Evolutionary conservation across 2,113 vertebrate genomes (phyloP), one percentile per base, ranked within the genome.

Genomic region (Columba janthina): DNA sequence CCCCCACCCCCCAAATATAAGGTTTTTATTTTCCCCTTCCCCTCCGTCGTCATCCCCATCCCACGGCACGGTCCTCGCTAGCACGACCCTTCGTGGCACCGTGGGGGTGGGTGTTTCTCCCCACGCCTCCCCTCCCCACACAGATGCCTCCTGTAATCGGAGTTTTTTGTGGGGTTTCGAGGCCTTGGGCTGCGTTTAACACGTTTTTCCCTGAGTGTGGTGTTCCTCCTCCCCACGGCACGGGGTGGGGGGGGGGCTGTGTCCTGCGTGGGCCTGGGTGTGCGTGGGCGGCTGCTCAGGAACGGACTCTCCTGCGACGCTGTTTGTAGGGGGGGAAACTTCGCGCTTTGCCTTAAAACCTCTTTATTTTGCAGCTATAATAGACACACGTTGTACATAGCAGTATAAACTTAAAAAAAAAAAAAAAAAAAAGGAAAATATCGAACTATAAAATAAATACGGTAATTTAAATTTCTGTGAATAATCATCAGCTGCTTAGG

Each of bases 261-360:
- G 66, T 85, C 88, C 89, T 17, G 31, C 66, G 2, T 82, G 92
- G 81, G 75, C 25, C 66, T n/a, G 34, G 57, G 19, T 6, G 51
- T 57, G 82, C 11, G 7, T 85, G 93, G 75, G 75, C 6, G 4
- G n/a, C 71, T 72, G 76, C 62, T 91, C 69, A 72, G 90, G 67
- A 88, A 89, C 22, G 42, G 67, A 58, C 53, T 88, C 18, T 65
- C 25, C 77, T 78, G 61, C 31, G 26, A 78, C 3, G 51, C 66
- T 85, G 42, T 36, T 54, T 88, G 31, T 11, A 11, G 17, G 36
- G 28, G 58, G 32, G 54, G 26, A 64, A 96, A 94, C 90, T 94
- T 95, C 95, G 97, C 94, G 96, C 97, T 98, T 97, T 98, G 98
- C 98, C 98, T 98, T 98, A 98, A 98, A 97, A 91, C 85, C 71